Evolutionary conservation across 1,140 invertebrate genomes (phyloP).

Genomic region (Dolichoris vasculosae): DNA sequence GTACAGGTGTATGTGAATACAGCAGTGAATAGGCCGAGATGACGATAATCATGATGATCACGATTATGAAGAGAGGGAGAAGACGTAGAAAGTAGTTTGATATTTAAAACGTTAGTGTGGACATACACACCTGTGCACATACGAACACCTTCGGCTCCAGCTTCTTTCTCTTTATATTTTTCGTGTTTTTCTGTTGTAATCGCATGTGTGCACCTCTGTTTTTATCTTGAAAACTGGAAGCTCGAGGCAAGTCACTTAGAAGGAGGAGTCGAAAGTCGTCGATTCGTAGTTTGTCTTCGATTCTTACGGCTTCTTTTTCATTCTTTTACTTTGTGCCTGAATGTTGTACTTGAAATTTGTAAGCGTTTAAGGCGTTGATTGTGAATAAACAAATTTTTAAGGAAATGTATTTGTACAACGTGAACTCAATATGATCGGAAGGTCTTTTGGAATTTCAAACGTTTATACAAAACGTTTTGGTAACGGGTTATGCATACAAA

Average conservation of each 20-base stretch:
- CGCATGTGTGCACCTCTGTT: not conserved
- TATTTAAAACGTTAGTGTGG: slow-evolving; percentile 52
- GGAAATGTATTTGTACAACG: not conserved
- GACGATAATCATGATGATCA: slow-evolving; percentile 9
- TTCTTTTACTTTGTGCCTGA: not conserved
- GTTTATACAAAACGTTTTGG: not conserved
- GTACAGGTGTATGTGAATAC: slow-evolving; percentile 12
- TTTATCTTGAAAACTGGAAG: not conserved
- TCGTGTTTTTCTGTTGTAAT: not conserved
- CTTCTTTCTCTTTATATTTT: not conserved
- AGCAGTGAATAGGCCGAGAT: not conserved
- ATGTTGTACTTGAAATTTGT: not conserved
- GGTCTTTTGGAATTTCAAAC: slow-evolving; percentile 9
- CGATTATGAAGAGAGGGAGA: slow-evolving; percentile 19
- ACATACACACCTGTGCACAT: not conserved
- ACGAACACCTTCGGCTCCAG: not conserved
- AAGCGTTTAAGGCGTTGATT: not conserved
- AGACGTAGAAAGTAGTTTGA: slow-evolving; percentile 64
- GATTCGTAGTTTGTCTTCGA: not conserved
- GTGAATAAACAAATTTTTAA: not conserved
- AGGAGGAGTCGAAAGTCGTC: slow-evolving; percentile 26
- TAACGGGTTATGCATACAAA: slow-evolving; percentile 12
- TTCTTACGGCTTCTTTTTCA: not conserved
- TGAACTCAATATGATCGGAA: slow-evolving; percentile 1
- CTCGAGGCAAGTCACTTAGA: not conserved